Evolutionary conservation across 2,888 invertebrate genomes (phyloP).

Genomic region (Thelaira solivaga): DNA sequence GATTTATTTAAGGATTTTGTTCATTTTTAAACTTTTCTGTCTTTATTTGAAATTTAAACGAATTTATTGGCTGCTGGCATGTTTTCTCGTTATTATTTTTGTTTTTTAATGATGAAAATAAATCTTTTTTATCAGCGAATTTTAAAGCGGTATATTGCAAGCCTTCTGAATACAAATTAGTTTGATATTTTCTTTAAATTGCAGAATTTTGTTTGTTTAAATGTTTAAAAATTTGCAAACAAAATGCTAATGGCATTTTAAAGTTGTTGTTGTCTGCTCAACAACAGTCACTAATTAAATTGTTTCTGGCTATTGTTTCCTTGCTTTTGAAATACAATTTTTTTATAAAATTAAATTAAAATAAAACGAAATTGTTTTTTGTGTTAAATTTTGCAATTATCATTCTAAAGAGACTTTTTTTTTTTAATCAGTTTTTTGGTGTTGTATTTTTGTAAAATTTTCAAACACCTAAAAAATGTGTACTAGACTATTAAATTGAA

Average conservation of each 20-base stretch:
- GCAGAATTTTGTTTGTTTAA: neutral
- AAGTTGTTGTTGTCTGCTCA: too few relatives aligned
- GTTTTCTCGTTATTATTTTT: neutral
- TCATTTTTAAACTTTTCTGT: slow-evolving; percentile 16
- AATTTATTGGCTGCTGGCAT: too few relatives aligned
- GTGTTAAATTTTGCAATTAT: slow-evolving; percentile 8
- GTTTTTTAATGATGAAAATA: slow-evolving; percentile 33
- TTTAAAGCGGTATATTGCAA: slow-evolving; percentile 55
- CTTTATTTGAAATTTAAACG: slow-evolving; percentile 8
- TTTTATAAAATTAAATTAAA: slow-evolving; percentile 40
- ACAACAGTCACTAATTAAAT: too few relatives aligned
- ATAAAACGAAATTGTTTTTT: slow-evolving; percentile 12
- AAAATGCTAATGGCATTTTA: neutral
- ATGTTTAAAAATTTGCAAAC: neutral
- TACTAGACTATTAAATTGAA: slow-evolving; percentile 47
- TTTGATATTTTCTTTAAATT: slow-evolving; percentile 31
- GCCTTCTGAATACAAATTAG: slow-evolving; percentile 60
- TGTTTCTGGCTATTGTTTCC: too few relatives aligned
- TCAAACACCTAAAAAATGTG: slow-evolving; percentile 35
- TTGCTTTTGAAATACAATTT: too few relatives aligned
- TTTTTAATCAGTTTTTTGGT: neutral
- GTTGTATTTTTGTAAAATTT: slow-evolving; percentile 18
- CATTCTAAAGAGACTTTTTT: neutral
- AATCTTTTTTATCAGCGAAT: slow-evolving; percentile 59
- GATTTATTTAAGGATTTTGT: too few relatives aligned